A percentile compares a stretch with the other conserved stretches of the same genome.
Evolutionary conservation across 2,797 vertebrate genomes (phyloP).

Genomic region (Premnoplex brunnescens): DNA sequence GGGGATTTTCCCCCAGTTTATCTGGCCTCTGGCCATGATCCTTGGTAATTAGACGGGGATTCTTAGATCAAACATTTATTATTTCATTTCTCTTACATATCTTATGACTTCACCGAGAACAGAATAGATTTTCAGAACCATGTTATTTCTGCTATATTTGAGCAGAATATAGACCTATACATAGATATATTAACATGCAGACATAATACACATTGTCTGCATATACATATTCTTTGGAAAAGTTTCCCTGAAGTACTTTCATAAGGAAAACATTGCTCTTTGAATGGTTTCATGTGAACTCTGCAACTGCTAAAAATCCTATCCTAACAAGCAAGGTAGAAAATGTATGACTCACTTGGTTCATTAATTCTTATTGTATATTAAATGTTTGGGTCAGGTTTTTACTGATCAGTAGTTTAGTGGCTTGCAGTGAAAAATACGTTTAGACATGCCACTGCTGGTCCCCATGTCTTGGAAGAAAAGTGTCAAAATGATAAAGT

Average conservation of each 20-base stretch:
- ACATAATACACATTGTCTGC: neutral
- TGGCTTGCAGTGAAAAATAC: neutral
- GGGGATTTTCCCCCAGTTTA: rapidly evolving
- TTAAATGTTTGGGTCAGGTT: neutral
- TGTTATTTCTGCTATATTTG: neutral
- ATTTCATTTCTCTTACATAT: neutral
- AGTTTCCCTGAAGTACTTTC: neutral
- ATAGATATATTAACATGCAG: neutral
- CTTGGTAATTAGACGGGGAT: neutral
- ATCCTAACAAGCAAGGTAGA: neutral
- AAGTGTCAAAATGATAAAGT: conserved; percentile 10
- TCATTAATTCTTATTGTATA: neutral
- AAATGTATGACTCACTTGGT: neutral
- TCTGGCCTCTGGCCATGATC: neutral
- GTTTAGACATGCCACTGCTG: neutral
- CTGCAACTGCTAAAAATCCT: neutral
- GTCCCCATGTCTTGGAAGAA: neutral
- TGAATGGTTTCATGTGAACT: neutral
- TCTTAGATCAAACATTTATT: neutral
- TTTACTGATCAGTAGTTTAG: neutral
- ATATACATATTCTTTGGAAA: neutral
- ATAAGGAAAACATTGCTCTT: neutral
- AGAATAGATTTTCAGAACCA: neutral
- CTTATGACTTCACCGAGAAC: neutral
- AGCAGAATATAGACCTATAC: neutral